Base-by-base conservation (phyloP, 1,140 invertebrate species). In the Zaprionus taronus region DNA sequence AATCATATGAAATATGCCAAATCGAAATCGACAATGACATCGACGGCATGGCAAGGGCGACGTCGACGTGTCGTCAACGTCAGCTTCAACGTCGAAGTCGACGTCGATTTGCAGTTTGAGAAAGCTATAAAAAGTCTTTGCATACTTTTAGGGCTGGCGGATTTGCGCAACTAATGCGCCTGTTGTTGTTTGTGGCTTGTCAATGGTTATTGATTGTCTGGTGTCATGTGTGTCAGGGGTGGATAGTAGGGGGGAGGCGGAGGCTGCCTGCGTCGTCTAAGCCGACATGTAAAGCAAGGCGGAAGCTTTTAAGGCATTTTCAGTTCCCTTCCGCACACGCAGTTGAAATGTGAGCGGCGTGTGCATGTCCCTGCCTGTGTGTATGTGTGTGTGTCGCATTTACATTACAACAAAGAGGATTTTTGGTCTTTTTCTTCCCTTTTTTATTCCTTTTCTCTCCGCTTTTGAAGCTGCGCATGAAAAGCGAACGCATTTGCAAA, bases 131-230 rank as follows among this genome's bases (percentile, higher is more conserved):
- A 56, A 64, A 57, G 73, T 65, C 72, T 74, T 79, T 62, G 75
- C 82, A 81, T 72, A 72, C 82, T 85, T 84, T 79, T 51, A 66
- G 66, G 56, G 64, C 20, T 68, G 82, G 77, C 79, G 74, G 73
- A 84, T 80, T 77, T 78, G 72, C 81, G 55, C 72, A 84, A 84
- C 81, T 84, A 84, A 84, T 84, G 83, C 77, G 73, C 31, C 60
- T 78, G 58, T 74, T 74, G 58, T 72, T 78, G 66, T 79, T 81
- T 85, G 82, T 85, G 79, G 82, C 81, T 81, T 85, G 82, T 85
- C 82, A 85, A 85, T 85, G 82, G 82, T 85, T 85, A 85, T 85
- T 85, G 82, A 85, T 85, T 85, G 82, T 85, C 82, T 85, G 82
- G 82, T 85, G 79, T 85, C 82, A 85, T 85, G 82, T 79, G 81